Conservation (phyloP, 1,140 invertebrate species). For the Diabrotica undecimpunctata region DNA sequence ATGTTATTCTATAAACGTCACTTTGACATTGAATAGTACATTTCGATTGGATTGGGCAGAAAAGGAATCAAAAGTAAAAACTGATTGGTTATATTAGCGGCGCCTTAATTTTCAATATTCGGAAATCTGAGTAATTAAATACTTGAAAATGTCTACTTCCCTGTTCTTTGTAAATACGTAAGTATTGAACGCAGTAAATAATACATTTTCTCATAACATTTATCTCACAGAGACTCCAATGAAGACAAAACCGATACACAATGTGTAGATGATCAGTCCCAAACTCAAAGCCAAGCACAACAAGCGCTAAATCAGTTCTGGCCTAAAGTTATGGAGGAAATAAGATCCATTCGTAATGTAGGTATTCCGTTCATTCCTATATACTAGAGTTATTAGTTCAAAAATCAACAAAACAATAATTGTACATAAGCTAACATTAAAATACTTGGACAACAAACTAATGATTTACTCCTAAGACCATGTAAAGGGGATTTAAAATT, state of each 20-base stretch:
- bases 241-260: slow-evolving; percentile 35
- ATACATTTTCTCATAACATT: background rate
- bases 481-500: too few species aligned
- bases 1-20: too few species aligned
- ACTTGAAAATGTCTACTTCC: slow-evolving; percentile 30
- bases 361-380: background rate
- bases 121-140: slow-evolving; percentile 11
- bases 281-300: slow-evolving; percentile 57
- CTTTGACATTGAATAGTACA: background rate
- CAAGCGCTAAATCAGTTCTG: slow-evolving; percentile 69
- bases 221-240: slow-evolving; percentile 24
- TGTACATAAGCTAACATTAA: too few species aligned
- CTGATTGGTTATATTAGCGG: slow-evolving; percentile 30
- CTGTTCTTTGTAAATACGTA: slow-evolving; percentile 36
- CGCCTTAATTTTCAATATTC: slow-evolving; percentile 19
- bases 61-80: slow-evolving; percentile 21
- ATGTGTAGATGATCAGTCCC: slow-evolving; percentile 38
- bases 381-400: too few species aligned
- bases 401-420: too few species aligned
- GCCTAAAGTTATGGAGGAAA: slow-evolving; percentile 73
- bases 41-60: slow-evolving; percentile 18
- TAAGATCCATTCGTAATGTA: slow-evolving; percentile 59
- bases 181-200: slow-evolving; percentile 15
- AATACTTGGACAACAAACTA: too few species aligned
- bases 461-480: too few species aligned